Percentiles rank a stretch among this genome's conserved stretches.
Conservation (phyloP, 2,888 invertebrate genomes). For the Auanema sp. region DNA sequence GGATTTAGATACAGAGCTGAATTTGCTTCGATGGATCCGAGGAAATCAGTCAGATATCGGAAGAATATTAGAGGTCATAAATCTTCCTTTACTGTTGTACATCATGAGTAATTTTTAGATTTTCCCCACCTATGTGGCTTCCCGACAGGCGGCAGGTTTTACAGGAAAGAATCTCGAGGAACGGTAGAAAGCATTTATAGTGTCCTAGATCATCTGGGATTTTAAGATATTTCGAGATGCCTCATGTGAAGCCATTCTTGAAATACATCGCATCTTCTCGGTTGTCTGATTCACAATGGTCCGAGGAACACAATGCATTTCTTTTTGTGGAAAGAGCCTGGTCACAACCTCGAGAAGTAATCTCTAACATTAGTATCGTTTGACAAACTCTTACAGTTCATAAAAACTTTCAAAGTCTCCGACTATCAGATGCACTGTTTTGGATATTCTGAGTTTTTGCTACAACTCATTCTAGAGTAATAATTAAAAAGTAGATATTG, state of each 20-base stretch:
- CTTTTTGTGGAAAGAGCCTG: constrained; percentile 49
- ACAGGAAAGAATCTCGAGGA: constrained; percentile 37
- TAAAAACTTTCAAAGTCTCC: constrained; percentile 46
- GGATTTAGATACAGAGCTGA: constrained; percentile 49
- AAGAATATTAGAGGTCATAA: constrained; percentile 22
- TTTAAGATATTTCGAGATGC: constrained; percentile 34
- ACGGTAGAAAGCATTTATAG: constrained; percentile 7
- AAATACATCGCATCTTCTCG: constrained; percentile 41
- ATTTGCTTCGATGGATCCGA: constrained; percentile 45
- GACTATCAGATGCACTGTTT: constrained; percentile 49
- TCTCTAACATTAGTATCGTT: neutral
- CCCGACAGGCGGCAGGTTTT: constrained; percentile 45
- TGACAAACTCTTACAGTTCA: constrained; percentile 32
- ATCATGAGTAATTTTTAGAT: constrained; percentile 20
- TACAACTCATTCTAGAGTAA: constrained; percentile 46
- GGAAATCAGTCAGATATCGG: constrained; percentile 41
- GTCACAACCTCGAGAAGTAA: constrained; percentile 48
- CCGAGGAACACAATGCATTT: constrained; percentile 45
- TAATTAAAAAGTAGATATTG: constrained; percentile 3
- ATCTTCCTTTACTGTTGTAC: neutral
- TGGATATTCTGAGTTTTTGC: constrained; percentile 48
- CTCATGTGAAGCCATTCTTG: constrained; percentile 31
- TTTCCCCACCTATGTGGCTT: constrained; percentile 39
- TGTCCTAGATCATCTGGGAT: neutral
- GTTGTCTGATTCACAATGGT: constrained; percentile 41